These are phyloP conservation scores for Sterrhoptilus dennistouni DNA, from an alignment of 2,113 vertebrate species.

Conservation along the genomic window DNA sequence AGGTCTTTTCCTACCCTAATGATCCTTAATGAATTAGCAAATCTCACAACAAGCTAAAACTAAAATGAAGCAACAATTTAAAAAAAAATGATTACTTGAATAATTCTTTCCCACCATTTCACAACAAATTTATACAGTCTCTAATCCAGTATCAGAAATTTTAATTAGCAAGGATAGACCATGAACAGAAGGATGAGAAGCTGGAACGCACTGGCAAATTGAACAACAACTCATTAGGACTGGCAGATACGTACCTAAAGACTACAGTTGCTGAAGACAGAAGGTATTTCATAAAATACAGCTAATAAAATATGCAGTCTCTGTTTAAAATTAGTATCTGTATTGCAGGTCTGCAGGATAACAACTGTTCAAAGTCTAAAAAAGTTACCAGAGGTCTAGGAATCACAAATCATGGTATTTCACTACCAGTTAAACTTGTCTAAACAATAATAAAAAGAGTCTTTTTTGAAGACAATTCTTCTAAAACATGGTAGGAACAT, in stretches of 20 bases:
- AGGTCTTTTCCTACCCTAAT: background rate
- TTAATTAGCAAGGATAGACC: background rate
- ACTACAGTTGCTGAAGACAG: background rate
- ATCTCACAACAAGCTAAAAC: background rate
- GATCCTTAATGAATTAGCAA: background rate
- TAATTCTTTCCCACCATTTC: background rate
- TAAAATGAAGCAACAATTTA: background rate
- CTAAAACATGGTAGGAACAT: background rate
- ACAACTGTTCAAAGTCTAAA: background rate
- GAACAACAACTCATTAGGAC: background rate
- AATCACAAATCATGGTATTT: background rate
- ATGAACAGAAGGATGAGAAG: background rate
- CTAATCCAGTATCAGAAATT: background rate
- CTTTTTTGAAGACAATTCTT: background rate
- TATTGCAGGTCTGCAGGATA: background rate
- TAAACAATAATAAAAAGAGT: background rate
- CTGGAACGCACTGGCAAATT: background rate
- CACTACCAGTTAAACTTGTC: background rate
- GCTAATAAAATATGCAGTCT: background rate
- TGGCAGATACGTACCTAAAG: background rate
- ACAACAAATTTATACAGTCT: background rate
- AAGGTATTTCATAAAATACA: background rate
- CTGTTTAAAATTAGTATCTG: background rate
- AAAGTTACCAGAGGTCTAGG: background rate
- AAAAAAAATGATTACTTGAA: background rate